Evolutionary conservation across 2,113 vertebrate genomes (phyloP).

Genomic region (Eurystomus gularis): DNA sequence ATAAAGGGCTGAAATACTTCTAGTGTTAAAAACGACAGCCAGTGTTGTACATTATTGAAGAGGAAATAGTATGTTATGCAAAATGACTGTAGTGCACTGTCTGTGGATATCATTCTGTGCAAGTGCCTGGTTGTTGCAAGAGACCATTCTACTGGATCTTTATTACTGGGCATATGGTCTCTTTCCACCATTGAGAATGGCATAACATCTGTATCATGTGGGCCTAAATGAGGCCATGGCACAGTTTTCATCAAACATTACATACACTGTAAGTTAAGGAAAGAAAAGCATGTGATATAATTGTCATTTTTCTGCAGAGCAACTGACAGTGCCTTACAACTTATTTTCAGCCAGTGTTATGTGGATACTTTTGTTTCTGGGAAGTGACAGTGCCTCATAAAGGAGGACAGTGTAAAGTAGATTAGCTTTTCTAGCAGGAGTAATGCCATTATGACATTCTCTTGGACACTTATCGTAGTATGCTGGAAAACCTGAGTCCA

Average conservation of each 20-base stretch:
- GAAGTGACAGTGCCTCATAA: slow-evolving; percentile 58
- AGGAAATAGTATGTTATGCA: not conserved
- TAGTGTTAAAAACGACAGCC: not conserved
- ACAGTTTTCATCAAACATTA: slow-evolving; percentile 23
- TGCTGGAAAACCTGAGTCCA: slow-evolving; percentile 36
- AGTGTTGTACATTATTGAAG: not conserved
- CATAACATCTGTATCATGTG: not conserved
- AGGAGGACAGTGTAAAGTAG: slow-evolving; percentile 58
- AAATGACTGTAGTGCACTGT: not conserved
- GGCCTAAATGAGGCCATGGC: slow-evolving; percentile 7
- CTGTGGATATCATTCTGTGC: not conserved
- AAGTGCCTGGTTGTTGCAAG: not conserved
- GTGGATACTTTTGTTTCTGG: slow-evolving; percentile 47
- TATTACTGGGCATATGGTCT: not conserved
- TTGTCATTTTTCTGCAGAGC: slow-evolving; percentile 53
- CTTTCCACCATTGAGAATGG: not conserved
- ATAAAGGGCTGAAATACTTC: not conserved
- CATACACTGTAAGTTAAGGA: not conserved
- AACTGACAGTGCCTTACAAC: slow-evolving; percentile 57
- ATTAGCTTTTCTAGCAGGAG: slow-evolving; percentile 63
- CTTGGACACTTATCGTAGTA: slow-evolving; percentile 33
- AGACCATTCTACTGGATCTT: not conserved
- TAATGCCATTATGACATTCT: slow-evolving; percentile 61
- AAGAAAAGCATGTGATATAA: not conserved
- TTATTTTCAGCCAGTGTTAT: slow-evolving; percentile 50